phyloP scores from a whole-genome alignment of 1,140 invertebrate genomes.

The Plectrocnemia conspersa region DNA sequence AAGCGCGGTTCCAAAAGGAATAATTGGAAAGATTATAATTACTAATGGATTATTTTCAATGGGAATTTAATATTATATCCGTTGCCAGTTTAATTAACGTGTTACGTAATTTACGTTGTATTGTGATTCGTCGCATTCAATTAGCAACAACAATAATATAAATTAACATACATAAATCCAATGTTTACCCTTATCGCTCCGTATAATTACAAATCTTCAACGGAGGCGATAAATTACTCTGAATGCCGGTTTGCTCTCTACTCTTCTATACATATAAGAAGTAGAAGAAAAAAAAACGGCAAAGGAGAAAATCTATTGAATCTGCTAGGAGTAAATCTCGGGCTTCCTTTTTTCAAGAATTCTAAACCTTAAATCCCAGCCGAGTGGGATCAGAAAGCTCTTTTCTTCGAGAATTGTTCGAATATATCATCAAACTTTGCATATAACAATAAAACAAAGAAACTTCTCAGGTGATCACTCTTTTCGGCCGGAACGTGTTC shows the following conservation, averaged over 20 bases:
- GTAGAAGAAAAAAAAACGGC: neutral
- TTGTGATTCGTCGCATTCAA: no score
- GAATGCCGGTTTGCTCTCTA: no score
- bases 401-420: neutral
- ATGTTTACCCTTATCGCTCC: no score
- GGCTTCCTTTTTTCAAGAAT: neutral
- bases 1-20: no score
- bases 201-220: neutral
- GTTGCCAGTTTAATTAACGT: no score
- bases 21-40: no score
- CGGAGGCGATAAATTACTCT: neutral
- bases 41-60: no score
- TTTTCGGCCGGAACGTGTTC: neutral
- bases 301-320: slow-evolving; percentile 1
- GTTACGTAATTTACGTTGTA: no score
- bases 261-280: no score
- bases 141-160: no score
- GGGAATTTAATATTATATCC: no score
- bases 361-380: neutral
- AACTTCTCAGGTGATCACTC: slow-evolving; percentile 6
- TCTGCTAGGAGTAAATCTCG: neutral
- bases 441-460: slow-evolving; percentile 2
- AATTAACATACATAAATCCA: no score
- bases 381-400: neutral
- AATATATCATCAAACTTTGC: slow-evolving; percentile 10